Evolutionary conservation across 1,140 invertebrate genomes (phyloP).

Genomic region (Andrena cerasifolii): DNA sequence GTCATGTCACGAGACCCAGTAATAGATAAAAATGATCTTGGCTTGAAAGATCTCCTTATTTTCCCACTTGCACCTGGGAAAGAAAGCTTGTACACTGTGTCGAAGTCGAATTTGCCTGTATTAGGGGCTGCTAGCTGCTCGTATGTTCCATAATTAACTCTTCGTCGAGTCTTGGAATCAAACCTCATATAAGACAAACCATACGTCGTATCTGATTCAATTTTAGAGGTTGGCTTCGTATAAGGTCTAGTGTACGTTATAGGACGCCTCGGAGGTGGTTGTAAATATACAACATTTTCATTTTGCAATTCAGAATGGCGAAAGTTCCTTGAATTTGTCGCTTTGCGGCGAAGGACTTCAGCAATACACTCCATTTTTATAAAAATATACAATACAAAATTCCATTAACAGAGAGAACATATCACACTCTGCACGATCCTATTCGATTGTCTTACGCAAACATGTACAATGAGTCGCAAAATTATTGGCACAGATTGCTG

Average conservation of each 20-base stretch:
- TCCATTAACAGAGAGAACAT: not conserved
- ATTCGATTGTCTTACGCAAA: not conserved
- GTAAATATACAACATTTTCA: not conserved
- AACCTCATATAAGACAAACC: constrained; percentile 8
- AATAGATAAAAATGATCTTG: constrained; percentile 2
- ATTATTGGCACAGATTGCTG: too few species aligned
- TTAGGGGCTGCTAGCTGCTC: not conserved
- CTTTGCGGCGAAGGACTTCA: not conserved
- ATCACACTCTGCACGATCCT: not conserved
- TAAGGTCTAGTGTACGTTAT: not conserved
- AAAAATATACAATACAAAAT: constrained; percentile 4
- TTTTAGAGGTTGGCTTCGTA: constrained; percentile 1
- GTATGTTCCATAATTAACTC: not conserved
- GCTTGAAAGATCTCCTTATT: not conserved
- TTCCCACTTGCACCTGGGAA: not conserved
- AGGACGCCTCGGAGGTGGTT: not conserved
- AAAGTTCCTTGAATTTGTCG: not conserved
- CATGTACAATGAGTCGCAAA: not conserved
- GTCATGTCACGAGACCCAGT: constrained; percentile 20
- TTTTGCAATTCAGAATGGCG: not conserved
- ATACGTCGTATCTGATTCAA: constrained; percentile 31
- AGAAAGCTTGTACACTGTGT: constrained; percentile 29
- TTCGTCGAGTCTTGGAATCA: not conserved
- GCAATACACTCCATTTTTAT: constrained; percentile 4
- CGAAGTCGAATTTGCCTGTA: not conserved